Evolutionary conservation across 2,888 invertebrate genomes (phyloP), one percentile per base, ranked within the genome.

Genomic region (Diloba caeruleocephala): DNA sequence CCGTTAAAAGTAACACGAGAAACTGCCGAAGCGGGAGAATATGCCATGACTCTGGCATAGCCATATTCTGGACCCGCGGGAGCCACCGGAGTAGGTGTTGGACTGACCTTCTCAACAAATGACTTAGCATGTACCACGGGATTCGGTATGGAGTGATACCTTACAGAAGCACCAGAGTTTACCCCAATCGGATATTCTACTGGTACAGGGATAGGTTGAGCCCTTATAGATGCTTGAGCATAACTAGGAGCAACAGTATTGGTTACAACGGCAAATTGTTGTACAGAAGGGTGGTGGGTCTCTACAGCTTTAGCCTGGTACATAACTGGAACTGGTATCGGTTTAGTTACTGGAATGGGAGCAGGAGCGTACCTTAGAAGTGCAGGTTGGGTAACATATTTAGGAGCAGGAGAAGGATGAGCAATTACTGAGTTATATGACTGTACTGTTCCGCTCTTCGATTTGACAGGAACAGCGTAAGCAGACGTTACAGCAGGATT

Each of bases 1-100:
- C 95, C 95, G 46, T 93, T 92, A 84, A 95, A 96, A 63, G 89
- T 89, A 63, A 94, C 94, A 77, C 94, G 94, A 56, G 95, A 94
- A 13, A 95, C 94, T 3, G 65, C 56, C 8, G 71, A 55, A 13
- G 78, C 67, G 3, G 78, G 74, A 6, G 78, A 73, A 44, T 67
- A 77, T 1, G 50, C 33, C 0, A 52, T 34, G 14, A 60, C 55
- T 52, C 46, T 71, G 19, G 55, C 33, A 59, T 66, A 52, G 10
- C 44, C 48, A 9, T 51, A 33, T 14, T 52, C 25, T 32, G 45
- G 25, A 2, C 31, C 33, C 10, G 23, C 25, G 10, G 52, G 29
- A 17, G 6, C 4, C 13, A 31, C 10, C 7, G 28, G 33, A n/a
- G 25, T 12, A 7, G 23, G 10, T 8, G 29, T 12, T 9, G 28